Conservation (phyloP, 92 coral and sea anemone species). For the Scolanthus callimorphus region DNA sequence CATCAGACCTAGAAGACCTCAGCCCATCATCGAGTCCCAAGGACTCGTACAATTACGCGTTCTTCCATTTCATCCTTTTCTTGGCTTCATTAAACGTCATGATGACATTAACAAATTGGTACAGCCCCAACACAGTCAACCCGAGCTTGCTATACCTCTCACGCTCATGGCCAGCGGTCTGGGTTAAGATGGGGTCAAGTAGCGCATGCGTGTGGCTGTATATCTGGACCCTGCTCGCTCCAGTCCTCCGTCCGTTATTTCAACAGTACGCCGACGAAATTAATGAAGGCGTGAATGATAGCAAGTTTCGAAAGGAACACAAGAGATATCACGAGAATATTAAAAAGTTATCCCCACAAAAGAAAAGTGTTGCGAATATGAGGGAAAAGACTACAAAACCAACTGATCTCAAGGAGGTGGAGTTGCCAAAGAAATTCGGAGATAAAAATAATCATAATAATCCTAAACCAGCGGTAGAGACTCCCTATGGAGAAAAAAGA, state of each 20-base stretch:
- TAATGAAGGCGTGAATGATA: not conserved
- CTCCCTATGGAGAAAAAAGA: slow-evolving; percentile 1
- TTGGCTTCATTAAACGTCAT: slow-evolving; percentile 61
- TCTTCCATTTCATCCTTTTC: slow-evolving; percentile 67
- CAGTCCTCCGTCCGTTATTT: slow-evolving; percentile 47
- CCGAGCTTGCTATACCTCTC: slow-evolving; percentile 21
- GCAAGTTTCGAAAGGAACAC: slow-evolving; percentile 2
- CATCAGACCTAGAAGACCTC: not conserved
- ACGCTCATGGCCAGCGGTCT: slow-evolving; percentile 81
- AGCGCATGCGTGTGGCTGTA: slow-evolving; percentile 76
- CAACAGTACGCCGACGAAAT: slow-evolving; percentile 19
- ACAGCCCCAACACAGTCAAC: slow-evolving; percentile 37
- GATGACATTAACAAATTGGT: slow-evolving; percentile 87
- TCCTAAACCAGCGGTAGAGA: not conserved
- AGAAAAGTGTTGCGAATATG: not conserved
- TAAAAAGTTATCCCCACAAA: slow-evolving; percentile 13
- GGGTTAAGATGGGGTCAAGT: slow-evolving; percentile 78
- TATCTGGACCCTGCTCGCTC: slow-evolving; percentile 71
- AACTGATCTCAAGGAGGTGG: not conserved
- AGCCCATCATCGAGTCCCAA: no score
- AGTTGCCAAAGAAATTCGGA: no score
- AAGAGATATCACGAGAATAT: slow-evolving; percentile 3
- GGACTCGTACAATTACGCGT: slow-evolving; percentile 50
- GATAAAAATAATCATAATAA: not conserved
- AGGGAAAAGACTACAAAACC: not conserved